phyloP scores from a whole-genome alignment of 2,888 invertebrate species.

The Zaprionus obscuricornis region DNA sequence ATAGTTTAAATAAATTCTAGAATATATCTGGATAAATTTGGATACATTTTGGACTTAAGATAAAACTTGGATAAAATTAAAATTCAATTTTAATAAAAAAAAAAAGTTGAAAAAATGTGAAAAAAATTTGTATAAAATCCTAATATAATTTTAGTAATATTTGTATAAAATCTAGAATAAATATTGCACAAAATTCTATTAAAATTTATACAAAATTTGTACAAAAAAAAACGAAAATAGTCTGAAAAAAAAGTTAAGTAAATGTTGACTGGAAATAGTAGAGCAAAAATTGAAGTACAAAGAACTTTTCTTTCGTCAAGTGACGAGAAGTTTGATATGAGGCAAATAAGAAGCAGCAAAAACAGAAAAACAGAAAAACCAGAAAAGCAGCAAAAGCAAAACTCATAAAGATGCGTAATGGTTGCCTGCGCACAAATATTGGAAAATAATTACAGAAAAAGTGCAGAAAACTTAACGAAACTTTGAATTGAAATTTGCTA shows the following conservation, averaged over 20 bases:
- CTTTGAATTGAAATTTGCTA: too few species aligned
- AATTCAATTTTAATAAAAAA: too few species aligned
- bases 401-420: slow-evolving; percentile 83
- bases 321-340: slow-evolving; percentile 22
- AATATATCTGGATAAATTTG: too few species aligned
- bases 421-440: slow-evolving; percentile 82
- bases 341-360: slow-evolving; percentile 38
- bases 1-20: too few species aligned
- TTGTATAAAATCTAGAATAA: background rate
- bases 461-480: too few species aligned
- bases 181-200: too few species aligned
- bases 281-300: slow-evolving; percentile 16
- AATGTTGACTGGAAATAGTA: slow-evolving; percentile 16
- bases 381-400: too few species aligned
- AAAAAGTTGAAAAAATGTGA: too few species aligned
- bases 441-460: slow-evolving; percentile 77
- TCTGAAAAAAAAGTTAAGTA: slow-evolving; percentile 1
- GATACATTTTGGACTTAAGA: too few species aligned
- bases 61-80: too few species aligned
- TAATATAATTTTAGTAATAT: too few species aligned
- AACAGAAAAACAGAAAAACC: slow-evolving; percentile 28
- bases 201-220: background rate
- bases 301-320: slow-evolving; percentile 7
- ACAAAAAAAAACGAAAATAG: background rate
- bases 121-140: too few species aligned